Base-by-base conservation (phyloP, 2,888 invertebrate species). In the Cerceris rybyensis region DNA sequence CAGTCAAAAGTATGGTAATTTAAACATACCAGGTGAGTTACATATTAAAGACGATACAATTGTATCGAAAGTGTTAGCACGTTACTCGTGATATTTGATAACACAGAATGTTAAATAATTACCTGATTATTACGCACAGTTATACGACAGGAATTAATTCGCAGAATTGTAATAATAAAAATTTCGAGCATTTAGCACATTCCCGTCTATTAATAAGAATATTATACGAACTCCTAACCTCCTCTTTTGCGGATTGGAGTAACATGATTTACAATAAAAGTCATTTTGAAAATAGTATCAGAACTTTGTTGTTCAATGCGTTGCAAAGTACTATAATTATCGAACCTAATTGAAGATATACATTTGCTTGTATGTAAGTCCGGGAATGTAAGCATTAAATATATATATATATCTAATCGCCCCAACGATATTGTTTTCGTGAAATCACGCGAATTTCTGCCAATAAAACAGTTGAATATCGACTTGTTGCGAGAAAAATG, bases 11-110 rank as follows among this genome's bases (percentile, higher is more conserved):
- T 84, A 83, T 46, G 83, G 85, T 41, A 78, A 76, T 68, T 60
- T 77, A 43, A 87, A 86, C 75, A 80, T 84, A 76, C 84, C 88
- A 46, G 82, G 90, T 90, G 70, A 86, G 83, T 65, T 58, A n/a
- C 8, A 49, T 8, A 39, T 17, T 6, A 39, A 41, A 1, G 8
- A 50, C 68, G n/a, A 7, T 41, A 61, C 28, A 6, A 43, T 0
- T 46, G 9, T 46, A 11, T 46, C 1, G 46, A 46, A 46, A 58
- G 39, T 1, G 6, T 57, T 28, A 57, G 14, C 55, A 64, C 17
- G 59, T 70, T 70, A 43, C 17, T 50, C 9, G 42, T 13, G 11
- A 50, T 58, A 14, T 54, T 11, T n/a, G 6, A 54, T 60, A 11
- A 14, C 9, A 9, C 9, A 6, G 9, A 8, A 7, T 6, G 41